Conservation (phyloP, 2,888 invertebrate genomes). For the Gnatocerus cornutus region DNA sequence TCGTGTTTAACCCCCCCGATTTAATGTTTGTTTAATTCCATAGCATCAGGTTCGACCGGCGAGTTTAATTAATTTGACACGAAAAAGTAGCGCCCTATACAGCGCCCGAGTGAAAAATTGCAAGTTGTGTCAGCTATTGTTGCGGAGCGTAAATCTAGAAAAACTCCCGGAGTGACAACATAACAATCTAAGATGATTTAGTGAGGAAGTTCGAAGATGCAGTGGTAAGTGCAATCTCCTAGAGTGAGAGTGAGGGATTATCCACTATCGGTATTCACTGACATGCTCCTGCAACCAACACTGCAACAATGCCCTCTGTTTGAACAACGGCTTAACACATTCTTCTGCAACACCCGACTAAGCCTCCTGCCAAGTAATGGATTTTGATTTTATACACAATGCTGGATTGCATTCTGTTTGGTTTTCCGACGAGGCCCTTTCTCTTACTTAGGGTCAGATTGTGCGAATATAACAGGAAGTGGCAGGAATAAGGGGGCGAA, state of each 20-base stretch:
- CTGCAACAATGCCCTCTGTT: conserved; percentile 62
- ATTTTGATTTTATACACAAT: conserved; percentile 69
- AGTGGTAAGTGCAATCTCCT: conserved; percentile 55
- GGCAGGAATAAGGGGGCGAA: conserved; percentile 33
- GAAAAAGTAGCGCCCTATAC: conserved; percentile 14
- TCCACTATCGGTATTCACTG: conserved; percentile 69
- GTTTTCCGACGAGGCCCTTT: conserved; percentile 61
- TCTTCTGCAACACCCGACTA: conserved; percentile 57
- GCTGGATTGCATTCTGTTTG: conserved; percentile 61
- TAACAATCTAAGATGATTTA: conserved; percentile 61
- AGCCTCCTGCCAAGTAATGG: conserved; percentile 65
- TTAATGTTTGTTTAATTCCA: conserved; percentile 50
- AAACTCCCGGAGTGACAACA: conserved; percentile 56
- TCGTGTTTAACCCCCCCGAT: conserved; percentile 55
- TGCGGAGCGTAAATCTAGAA: conserved; percentile 52
- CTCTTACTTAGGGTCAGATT: conserved; percentile 56
- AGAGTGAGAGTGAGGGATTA: conserved; percentile 63
- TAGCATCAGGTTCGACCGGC: conserved; percentile 31
- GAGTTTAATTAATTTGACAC: conserved; percentile 39
- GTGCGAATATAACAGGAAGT: conserved; percentile 54
- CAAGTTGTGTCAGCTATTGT: conserved; percentile 47
- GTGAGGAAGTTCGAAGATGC: conserved; percentile 58
- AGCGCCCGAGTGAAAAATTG: conserved; percentile 38
- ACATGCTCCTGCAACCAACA: conserved; percentile 62
- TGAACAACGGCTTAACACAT: conserved; percentile 64